phyloP scores from a whole-genome alignment of 2,888 invertebrate species.

The Lacanobia wlatinum region DNA sequence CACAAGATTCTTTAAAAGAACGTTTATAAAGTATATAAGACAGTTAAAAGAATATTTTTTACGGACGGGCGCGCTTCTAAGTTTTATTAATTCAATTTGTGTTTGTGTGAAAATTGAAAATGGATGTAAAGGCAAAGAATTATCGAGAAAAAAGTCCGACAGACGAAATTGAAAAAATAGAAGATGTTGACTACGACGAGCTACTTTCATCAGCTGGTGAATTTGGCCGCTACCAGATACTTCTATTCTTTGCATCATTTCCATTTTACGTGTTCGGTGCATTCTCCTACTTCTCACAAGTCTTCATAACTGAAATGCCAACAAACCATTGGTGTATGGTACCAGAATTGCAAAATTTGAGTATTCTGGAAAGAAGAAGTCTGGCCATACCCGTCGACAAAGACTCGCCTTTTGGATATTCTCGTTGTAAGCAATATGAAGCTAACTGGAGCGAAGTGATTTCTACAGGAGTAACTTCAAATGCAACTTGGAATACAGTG shows the following conservation, averaged over 20 bases:
- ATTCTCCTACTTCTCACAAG: constrained; percentile 78
- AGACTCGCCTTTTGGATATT: constrained; percentile 75
- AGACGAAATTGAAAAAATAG: not conserved
- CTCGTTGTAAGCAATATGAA: constrained; percentile 76
- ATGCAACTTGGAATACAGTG: constrained; percentile 71
- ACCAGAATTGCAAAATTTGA: constrained; percentile 79
- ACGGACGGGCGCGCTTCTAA: not conserved
- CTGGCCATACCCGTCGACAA: constrained; percentile 76
- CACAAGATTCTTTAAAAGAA: constrained; percentile 34
- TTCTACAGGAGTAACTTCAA: constrained; percentile 62
- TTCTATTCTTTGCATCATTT: constrained; percentile 74
- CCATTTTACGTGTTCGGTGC: constrained; percentile 81
- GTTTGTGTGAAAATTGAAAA: constrained; percentile 17
- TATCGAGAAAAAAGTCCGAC: not conserved
- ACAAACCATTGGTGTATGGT: constrained; percentile 82
- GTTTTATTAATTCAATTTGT: not conserved
- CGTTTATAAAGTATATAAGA: constrained; percentile 10
- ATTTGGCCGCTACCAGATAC: constrained; percentile 78
- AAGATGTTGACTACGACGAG: constrained; percentile 75
- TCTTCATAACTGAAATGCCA: constrained; percentile 80
- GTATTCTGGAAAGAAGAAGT: constrained; percentile 72
- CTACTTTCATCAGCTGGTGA: constrained; percentile 79
- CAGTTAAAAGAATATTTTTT: constrained; percentile 26
- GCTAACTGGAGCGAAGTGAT: constrained; percentile 80
- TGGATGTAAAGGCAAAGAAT: constrained; percentile 22